Conservation (phyloP, 1,140 invertebrate genomes). For the Pseudobourletiella spinata region DNA sequence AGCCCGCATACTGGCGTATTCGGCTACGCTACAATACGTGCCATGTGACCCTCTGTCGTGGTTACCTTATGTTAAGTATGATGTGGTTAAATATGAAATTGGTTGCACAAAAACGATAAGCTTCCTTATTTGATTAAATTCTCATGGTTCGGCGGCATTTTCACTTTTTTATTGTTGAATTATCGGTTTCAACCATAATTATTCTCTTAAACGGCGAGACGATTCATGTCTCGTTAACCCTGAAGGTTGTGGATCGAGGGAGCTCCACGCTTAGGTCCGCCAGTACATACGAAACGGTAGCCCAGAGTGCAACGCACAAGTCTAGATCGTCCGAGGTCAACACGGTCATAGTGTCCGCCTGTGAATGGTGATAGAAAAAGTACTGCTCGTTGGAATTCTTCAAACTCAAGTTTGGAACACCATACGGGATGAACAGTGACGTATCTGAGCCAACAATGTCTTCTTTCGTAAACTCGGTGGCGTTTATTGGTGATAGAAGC, state of each 20-base stretch:
- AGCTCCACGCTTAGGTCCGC: constrained; percentile 29
- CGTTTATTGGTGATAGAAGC: constrained; percentile 28
- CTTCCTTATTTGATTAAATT: too few species aligned
- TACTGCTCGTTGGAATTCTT: constrained; percentile 41
- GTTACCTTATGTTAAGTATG: too few species aligned
- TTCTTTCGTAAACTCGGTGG: constrained; percentile 23
- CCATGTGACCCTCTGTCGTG: too few species aligned
- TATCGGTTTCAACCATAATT: too few species aligned
- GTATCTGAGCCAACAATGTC: constrained; percentile 36
- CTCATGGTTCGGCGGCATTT: too few species aligned
- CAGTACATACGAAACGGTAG: constrained; percentile 53
- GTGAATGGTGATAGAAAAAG: constrained; percentile 43
- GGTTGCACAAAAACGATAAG: too few species aligned
- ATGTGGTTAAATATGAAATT: too few species aligned
- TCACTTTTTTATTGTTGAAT: too few species aligned
- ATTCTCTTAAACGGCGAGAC: too few species aligned
- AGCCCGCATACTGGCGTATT: too few species aligned
- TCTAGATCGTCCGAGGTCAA: constrained; percentile 52
- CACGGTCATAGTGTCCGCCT: constrained; percentile 39
- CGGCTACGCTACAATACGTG: too few species aligned
- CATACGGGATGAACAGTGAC: constrained; percentile 30
- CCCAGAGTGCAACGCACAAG: constrained; percentile 60
- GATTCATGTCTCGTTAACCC: too few species aligned
- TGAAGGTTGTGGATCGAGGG: constrained; percentile 5
- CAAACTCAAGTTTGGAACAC: constrained; percentile 41